Evolutionary conservation across 2,888 invertebrate genomes (phyloP).

Genomic region (Latrodectus hesperus): DNA sequence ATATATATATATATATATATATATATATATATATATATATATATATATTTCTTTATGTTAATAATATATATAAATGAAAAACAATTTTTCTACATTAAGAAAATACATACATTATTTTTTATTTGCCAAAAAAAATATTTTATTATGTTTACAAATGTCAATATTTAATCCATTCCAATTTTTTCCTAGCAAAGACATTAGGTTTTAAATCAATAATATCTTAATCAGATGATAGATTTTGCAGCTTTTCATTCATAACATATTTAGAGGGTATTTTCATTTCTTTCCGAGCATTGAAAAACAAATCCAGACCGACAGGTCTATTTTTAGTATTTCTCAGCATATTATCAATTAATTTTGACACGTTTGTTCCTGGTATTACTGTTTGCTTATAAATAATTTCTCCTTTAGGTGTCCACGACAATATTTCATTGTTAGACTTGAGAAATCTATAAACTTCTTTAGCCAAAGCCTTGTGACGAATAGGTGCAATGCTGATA

Average conservation of each 20-base stretch:
- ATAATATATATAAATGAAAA: too few species aligned
- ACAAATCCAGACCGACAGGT: neutral
- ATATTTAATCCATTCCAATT: neutral
- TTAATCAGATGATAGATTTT: neutral
- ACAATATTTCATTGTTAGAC: neutral
- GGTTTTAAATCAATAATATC: neutral
- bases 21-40: neutral
- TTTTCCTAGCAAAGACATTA: neutral
- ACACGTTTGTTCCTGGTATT: neutral
- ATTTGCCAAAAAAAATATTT: neutral
- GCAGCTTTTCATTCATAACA: neutral
- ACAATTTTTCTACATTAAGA: too few species aligned
- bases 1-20: neutral
- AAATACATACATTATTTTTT: too few species aligned
- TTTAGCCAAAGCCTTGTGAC: neutral
- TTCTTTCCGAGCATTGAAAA: neutral
- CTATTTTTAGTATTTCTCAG: neutral
- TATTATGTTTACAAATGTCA: neutral
- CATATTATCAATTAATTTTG: neutral
- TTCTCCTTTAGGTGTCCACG: constrained; percentile 1
- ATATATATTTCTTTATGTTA: neutral
- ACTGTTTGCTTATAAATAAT: neutral
- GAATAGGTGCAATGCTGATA: neutral
- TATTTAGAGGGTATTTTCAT: neutral
- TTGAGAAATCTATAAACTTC: neutral